Percentiles rank a stretch among this genome's conserved stretches.
These are phyloP conservation scores for Actenoides hombroni DNA, from an alignment of 2,113 vertebrate genomes.

Conservation along the genomic window DNA sequence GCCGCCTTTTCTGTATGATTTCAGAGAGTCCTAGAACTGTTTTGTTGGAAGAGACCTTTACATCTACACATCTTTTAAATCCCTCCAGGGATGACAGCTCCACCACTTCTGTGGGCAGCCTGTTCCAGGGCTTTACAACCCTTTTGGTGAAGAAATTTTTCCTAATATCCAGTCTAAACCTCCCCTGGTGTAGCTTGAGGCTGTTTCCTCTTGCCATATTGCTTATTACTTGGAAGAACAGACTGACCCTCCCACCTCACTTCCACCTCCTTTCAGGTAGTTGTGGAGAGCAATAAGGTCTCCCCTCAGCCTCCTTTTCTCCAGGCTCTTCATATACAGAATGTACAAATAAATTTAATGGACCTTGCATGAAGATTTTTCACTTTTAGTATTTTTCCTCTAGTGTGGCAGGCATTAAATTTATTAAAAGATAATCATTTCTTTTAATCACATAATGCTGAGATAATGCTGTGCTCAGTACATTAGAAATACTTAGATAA, in stretches of 20 bases:
- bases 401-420: not conserved
- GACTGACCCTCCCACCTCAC: not conserved
- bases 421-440: not conserved
- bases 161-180: not conserved
- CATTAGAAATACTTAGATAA: not conserved
- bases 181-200: not conserved
- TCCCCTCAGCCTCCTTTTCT: not conserved
- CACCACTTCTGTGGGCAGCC: not conserved
- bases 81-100: not conserved
- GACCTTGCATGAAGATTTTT: not conserved
- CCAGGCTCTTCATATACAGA: not conserved
- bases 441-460: not conserved
- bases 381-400: not conserved
- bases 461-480: conserved; percentile 17
- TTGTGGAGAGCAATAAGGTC: not conserved
- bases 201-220: not conserved
- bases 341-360: not conserved
- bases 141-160: not conserved
- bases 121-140: not conserved
- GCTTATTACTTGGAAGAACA: not conserved
- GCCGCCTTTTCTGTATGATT: not conserved
- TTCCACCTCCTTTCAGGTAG: not conserved
- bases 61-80: not conserved
- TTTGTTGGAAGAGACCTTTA: not conserved
- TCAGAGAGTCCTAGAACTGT: not conserved